Base-by-base conservation (phyloP, 2,888 invertebrate species). In the Eupithecia tripunctaria region DNA sequence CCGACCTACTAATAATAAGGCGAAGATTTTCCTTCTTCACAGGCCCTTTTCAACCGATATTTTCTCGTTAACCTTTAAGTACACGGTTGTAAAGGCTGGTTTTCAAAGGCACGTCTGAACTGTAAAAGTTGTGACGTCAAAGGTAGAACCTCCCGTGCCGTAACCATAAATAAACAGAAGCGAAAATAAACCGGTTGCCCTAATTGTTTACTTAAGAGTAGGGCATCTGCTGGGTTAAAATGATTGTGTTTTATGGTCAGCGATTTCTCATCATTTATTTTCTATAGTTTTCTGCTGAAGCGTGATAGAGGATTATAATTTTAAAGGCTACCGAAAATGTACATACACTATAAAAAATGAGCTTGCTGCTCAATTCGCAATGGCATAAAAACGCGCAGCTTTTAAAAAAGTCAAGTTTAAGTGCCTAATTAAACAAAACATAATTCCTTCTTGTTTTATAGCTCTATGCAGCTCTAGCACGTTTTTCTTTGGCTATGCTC, bases 111-210 rank as follows among this genome's bases (percentile, higher is more conserved):
- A 73, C 65, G 65, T 60, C 70, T 60, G 69, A 47, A 67, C 65
- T 38, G 64, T 41, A 15, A 38, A 38, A 38, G 38, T 64, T 60
- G 77, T 84, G 82, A 84, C 82, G 82, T 84, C 82, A 85, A 70
- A 69, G 72, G 67, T 62, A 75, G 63, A 79, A 76, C 82, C 82
- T 82, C 81, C 74, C 71, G 68, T 74, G 77, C 74, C 71, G 68
- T 73, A 76, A 74, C 82, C 81, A 76, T 83, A 84, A 85, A 86
- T 86, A 85, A 83, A 82, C 81, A 75, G 81, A 74, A 70, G 78
- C 79, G 79, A 85, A 86, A 86, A 86, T 87, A 87, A 85, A 82
- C 82, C 82, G 78, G 81, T 77, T 83, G 87, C 78, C 85, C 85
- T 87, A 84, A 86, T 85, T 87, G 84, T 86, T 84, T 82, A 84